Conservation (phyloP, 2,888 invertebrate species). For the Acleris emargana region DNA sequence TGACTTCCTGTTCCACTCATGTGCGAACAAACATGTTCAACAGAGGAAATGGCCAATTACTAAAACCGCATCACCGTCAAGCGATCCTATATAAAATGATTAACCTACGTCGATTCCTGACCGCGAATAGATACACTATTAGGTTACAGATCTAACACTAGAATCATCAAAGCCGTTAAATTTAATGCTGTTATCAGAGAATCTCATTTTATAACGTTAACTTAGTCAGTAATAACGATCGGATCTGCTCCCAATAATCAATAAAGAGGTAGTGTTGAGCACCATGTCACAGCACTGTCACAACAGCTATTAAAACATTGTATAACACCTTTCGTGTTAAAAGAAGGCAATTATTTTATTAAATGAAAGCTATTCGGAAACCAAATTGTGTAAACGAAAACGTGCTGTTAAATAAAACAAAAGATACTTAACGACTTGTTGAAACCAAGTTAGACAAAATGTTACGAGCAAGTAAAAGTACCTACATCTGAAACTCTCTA, state of each 20-base stretch:
- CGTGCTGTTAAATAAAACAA: conserved; percentile 21
- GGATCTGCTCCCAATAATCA: not conserved
- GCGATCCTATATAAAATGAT: conserved; percentile 57
- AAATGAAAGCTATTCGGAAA: conserved; percentile 10
- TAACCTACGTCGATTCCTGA: conserved; percentile 51
- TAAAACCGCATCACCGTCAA: conserved; percentile 45
- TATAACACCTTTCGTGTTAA: conserved; percentile 13
- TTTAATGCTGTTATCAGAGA: conserved; percentile 4
- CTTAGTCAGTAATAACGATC: conserved; percentile 5
- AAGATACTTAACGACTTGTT: conserved; percentile 18
- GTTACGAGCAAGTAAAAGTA: conserved; percentile 35
- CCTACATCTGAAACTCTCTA: conserved; percentile 38
- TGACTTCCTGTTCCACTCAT: conserved; percentile 16
- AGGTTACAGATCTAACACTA: conserved; percentile 14
- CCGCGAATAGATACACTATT: conserved; percentile 15
- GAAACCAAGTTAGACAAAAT: conserved; percentile 27
- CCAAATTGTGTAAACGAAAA: conserved; percentile 19
- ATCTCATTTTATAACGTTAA: conserved; percentile 21
- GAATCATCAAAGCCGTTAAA: conserved; percentile 6
- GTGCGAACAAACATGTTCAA: conserved; percentile 41
- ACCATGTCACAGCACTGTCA: too few species aligned
- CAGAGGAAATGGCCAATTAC: conserved; percentile 61
- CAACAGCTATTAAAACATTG: conserved; percentile 2
- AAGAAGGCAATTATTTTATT: not conserved
- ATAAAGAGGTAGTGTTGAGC: too few species aligned